phyloP scores from a whole-genome alignment of 2,113 vertebrate genomes.

The Electrona antarctica region DNA sequence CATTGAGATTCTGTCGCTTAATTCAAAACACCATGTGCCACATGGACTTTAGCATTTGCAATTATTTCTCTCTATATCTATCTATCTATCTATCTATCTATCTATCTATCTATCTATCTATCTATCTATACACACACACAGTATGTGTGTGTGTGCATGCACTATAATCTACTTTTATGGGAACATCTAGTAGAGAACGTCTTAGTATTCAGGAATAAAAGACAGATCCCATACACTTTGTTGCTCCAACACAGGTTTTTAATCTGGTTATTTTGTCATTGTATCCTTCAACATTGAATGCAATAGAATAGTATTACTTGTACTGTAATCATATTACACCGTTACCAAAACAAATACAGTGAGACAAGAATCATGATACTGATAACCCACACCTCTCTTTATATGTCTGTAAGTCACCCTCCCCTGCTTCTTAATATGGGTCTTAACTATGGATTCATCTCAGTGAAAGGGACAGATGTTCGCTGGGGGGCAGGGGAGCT shows the following conservation, averaged over 20 bases:
- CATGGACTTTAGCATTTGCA: too few species aligned
- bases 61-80: too few species aligned
- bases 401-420: not conserved
- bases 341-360: not conserved
- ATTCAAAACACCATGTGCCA: not conserved
- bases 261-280: not conserved
- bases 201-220: too few species aligned
- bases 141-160: too few species aligned
- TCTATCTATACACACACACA: too few species aligned
- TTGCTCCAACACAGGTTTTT: not conserved
- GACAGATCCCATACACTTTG: too few species aligned
- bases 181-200: too few species aligned
- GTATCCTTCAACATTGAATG: not conserved
- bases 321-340: not conserved
- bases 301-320: not conserved
- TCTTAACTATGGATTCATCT: conserved; percentile 54
- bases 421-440: conserved; percentile 16
- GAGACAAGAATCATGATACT: not conserved
- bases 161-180: too few species aligned
- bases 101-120: too few species aligned
- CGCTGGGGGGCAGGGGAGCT: conserved; percentile 44
- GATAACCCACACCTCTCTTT: not conserved
- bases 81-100: too few species aligned
- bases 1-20: not conserved
- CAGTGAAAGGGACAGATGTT: conserved; percentile 63